phyloP scores from a whole-genome alignment of 2,888 invertebrate species.

The Drosophila putrida region DNA sequence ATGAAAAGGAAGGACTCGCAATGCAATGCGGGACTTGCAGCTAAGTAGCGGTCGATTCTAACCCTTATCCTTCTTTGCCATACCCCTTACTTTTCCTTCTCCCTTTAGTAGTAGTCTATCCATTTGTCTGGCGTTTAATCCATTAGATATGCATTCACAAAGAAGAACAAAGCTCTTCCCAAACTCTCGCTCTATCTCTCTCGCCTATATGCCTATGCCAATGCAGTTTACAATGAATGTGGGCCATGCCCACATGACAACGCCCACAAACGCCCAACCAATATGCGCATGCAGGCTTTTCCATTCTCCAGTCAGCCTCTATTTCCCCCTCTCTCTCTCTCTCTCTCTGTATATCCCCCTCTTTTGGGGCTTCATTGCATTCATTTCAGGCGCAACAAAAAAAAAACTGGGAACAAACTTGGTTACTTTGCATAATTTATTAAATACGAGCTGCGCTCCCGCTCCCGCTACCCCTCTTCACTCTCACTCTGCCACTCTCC shows the following conservation, averaged over 20 bases:
- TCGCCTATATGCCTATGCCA: conserved; percentile 19
- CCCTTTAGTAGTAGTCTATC: conserved; percentile 1
- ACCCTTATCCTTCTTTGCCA: neutral
- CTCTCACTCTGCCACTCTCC: neutral
- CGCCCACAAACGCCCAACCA: conserved; percentile 28
- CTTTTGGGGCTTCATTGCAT: conserved; percentile 48
- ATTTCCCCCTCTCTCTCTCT: neutral
- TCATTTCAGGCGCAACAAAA: conserved; percentile 42
- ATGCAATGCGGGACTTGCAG: conserved; percentile 45
- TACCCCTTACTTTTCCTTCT: neutral
- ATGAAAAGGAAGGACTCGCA: conserved; percentile 15
- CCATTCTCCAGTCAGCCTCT: neutral
- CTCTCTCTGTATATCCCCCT: neutral
- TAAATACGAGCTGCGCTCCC: conserved; percentile 54
- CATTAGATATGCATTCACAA: conserved; percentile 67
- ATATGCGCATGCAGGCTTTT: conserved; percentile 41
- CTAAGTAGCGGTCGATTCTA: conserved; percentile 21
- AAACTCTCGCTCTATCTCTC: conserved; percentile 1
- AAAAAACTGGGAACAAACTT: conserved; percentile 40
- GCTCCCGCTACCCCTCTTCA: neutral
- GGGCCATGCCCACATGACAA: conserved; percentile 32
- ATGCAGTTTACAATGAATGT: conserved; percentile 50
- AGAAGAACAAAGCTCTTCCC: conserved; percentile 56
- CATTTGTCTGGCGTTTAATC: conserved; percentile 60
- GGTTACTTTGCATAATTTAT: conserved; percentile 73